phyloP scores from a whole-genome alignment of 2,888 invertebrate species.

The Caenorhabditis wallacei region DNA sequence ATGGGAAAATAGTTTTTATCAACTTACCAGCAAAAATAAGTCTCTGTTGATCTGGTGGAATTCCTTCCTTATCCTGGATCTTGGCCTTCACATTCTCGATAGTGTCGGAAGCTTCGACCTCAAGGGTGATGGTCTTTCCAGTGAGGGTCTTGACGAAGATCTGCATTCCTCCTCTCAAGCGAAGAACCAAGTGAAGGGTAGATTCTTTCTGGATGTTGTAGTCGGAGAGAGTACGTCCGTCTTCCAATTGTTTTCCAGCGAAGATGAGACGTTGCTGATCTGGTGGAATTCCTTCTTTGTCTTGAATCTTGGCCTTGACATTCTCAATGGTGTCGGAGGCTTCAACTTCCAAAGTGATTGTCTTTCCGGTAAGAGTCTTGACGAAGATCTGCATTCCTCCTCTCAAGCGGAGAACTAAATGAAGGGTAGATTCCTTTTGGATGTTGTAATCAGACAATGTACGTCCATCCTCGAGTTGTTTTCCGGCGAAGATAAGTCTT shows the following conservation, averaged over 20 bases:
- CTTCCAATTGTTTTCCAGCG: conserved; percentile 72
- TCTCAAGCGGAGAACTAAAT: conserved; percentile 72
- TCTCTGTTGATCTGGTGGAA: conserved; percentile 70
- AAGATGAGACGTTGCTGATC: conserved; percentile 73
- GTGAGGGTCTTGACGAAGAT: conserved; percentile 96
- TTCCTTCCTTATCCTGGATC: conserved; percentile 72
- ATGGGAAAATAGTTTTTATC: too few relatives aligned
- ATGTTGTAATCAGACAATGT: conserved; percentile 77
- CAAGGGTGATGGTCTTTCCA: conserved; percentile 89
- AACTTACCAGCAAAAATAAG: conserved; percentile 71
- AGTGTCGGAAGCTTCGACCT: conserved; percentile 70
- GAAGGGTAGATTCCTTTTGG: conserved; percentile 76
- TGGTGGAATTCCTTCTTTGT: conserved; percentile 74
- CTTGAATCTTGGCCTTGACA: conserved; percentile 73
- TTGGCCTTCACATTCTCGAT: conserved; percentile 72
- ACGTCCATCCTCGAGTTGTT: conserved; percentile 74
- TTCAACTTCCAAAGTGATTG: conserved; percentile 86
- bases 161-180: conserved; percentile 88
- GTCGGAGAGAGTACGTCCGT: conserved; percentile 72
- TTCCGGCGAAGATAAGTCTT: conserved; percentile 72
- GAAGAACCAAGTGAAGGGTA: conserved; percentile 86
- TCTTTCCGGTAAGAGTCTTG: conserved; percentile 91
- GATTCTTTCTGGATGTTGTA: conserved; percentile 90
- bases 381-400: conserved; percentile 94
- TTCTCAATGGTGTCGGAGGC: conserved; percentile 72